Percentiles rank a stretch among this genome's conserved stretches.
Evolutionary conservation across 2,888 invertebrate genomes (phyloP).

Genomic region (Meliscaeva auricollis): DNA sequence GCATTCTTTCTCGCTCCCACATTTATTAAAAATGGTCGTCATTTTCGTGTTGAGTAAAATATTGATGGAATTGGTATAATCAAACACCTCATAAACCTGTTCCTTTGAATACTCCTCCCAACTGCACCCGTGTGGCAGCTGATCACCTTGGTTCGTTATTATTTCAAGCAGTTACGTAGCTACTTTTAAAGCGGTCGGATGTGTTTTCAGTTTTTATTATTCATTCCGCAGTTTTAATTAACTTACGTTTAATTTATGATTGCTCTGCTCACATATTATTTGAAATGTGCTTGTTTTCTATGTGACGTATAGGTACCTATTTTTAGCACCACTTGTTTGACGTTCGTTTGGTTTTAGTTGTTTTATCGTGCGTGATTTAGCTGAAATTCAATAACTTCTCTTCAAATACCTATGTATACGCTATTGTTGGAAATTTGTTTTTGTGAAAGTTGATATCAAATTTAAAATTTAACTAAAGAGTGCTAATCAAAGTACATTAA

Average conservation of each 20-base stretch:
- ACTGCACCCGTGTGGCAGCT: slow-evolving; percentile 58
- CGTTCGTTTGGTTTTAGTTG: background rate
- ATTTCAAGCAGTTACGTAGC: slow-evolving; percentile 63
- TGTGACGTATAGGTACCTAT: background rate
- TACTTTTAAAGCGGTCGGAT: slow-evolving; percentile 65
- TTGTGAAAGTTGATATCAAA: no score
- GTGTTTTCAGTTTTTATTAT: slow-evolving; percentile 60
- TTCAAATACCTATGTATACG: no score
- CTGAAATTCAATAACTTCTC: no score
- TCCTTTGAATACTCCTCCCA: slow-evolving; percentile 56
- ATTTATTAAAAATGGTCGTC: slow-evolving; percentile 68
- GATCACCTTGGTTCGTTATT: slow-evolving; percentile 52
- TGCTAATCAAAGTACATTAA: no score
- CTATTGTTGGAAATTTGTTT: no score
- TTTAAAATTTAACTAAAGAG: no score
- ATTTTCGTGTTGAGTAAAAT: slow-evolving; percentile 25
- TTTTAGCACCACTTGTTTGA: background rate
- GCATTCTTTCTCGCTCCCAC: slow-evolving; percentile 38
- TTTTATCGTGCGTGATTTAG: background rate
- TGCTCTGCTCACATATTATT: background rate
- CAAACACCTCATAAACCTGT: slow-evolving; percentile 56
- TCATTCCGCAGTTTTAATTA: slow-evolving; percentile 32
- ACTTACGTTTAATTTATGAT: slow-evolving; percentile 15
- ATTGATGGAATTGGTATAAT: slow-evolving; percentile 3
- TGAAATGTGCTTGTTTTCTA: background rate